Evolutionary conservation across 2,113 vertebrate genomes (phyloP), one percentile per base, ranked within the genome.

Genomic region (Papio anubis): DNA sequence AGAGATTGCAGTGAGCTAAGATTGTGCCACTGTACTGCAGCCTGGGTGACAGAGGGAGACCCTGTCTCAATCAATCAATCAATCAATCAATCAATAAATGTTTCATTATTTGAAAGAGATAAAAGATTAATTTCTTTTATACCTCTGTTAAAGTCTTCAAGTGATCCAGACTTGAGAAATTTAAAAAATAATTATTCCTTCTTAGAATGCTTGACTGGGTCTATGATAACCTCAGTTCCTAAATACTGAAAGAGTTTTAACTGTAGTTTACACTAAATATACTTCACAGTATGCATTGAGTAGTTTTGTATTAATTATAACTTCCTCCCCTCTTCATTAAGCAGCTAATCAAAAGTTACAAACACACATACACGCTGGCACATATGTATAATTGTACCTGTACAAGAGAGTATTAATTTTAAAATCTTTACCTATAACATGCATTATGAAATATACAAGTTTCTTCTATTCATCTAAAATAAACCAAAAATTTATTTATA

Each of bases 381-480:
- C 16, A 95, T 3, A 23, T 27, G 21, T 72, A 72, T 35, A 92
- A 82, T 59, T 76, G 40, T 84, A 45, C 14, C 25, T 64, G 48
- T 76, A 79, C 2, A 94, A 18, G 21, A 92, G 61, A 92, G 12
- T 64, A 76, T 45, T 95, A 82, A 81, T 72, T 93, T 50, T 90
- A 92, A 97, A 79, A 13, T 57, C 48, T 84, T 89, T 86, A 81
- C 52, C 52, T 59, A 76, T 21, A 70, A 48, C 43, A 86, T 68
- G 66, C 16, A 78, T n/a, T n/a, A 91, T 59, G 79, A 96, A 87
- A 96, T 78, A 96, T 6, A 97, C 12, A 90, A 45, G 43, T 73
- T 73, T 79, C 32, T 82, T 88, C 43, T 75, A 91, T 7, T 85
- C 45, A 93, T 52, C 72, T 79, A 83, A 89, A 86, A 90, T 30